A percentile compares a stretch with the other conserved stretches of the same genome.
Conservation (phyloP, 1,140 invertebrate species). For the Hycleus cichorii region DNA sequence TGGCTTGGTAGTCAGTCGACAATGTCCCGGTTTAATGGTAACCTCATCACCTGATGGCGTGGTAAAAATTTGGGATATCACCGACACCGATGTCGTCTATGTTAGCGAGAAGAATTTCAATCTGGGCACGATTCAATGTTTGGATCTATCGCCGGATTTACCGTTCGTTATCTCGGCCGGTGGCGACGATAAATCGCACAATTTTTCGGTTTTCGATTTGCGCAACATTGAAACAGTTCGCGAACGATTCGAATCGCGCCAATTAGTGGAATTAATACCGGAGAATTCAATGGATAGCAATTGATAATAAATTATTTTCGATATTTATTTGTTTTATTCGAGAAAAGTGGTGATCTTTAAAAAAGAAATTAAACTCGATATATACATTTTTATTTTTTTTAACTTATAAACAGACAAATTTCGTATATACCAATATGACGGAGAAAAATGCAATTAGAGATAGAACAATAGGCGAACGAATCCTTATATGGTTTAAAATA, state of each 20-base stretch:
- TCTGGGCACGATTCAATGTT: conserved; percentile 66
- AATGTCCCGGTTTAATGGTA: conserved; percentile 62
- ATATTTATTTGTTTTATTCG: too few relatives aligned
- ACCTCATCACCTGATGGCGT: conserved; percentile 65
- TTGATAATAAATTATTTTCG: too few relatives aligned
- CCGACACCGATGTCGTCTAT: conserved; percentile 19
- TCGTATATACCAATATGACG: too few relatives aligned
- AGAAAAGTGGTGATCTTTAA: too few relatives aligned
- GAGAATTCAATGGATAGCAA: conserved; percentile 11
- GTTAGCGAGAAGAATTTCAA: conserved; percentile 51
- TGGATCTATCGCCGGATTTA: conserved; percentile 69
- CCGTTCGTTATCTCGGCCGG: conserved; percentile 73
- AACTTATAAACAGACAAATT: too few relatives aligned
- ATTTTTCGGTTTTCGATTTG: conserved; percentile 71
- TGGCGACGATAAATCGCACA: conserved; percentile 74
- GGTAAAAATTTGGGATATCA: conserved; percentile 73
- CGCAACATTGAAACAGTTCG: conserved; percentile 49
- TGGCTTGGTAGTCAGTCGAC: conserved; percentile 60
- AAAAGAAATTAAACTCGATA: too few relatives aligned
- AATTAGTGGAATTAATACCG: conserved; percentile 26
- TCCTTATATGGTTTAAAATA: too few relatives aligned
- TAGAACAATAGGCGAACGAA: too few relatives aligned
- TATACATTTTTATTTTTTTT: too few relatives aligned
- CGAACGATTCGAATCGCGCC: conserved; percentile 30
- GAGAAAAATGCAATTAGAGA: too few relatives aligned